Evolutionary conservation across 2,113 vertebrate genomes (phyloP).

Genomic region (Cariama cristata): DNA sequence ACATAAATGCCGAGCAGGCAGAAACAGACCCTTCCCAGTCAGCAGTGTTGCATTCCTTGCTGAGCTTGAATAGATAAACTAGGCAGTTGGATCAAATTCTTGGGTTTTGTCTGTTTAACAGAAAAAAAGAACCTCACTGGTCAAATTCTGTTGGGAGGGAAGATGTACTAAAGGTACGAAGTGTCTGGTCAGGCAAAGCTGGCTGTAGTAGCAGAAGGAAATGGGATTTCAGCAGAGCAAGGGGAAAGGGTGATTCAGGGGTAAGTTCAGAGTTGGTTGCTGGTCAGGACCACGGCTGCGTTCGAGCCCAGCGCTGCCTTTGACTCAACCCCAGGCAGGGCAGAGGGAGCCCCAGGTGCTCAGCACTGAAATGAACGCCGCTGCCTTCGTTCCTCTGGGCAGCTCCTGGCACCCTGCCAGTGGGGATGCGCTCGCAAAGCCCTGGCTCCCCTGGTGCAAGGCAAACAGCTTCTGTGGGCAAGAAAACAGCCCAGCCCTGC

Average conservation of each 20-base stretch:
- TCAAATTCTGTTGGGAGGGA: background rate
- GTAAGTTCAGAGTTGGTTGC: background rate
- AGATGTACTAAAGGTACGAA: background rate
- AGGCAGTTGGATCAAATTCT: background rate
- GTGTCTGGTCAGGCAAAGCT: background rate
- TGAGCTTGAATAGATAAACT: background rate
- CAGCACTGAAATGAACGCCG: background rate
- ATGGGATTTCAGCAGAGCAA: background rate
- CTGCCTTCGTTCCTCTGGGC: background rate
- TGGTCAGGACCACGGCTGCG: background rate
- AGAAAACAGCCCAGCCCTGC: background rate
- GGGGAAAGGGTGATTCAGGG: background rate
- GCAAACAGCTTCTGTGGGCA: background rate
- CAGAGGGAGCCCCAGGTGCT: background rate
- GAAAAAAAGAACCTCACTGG: background rate
- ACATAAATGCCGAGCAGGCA: background rate
- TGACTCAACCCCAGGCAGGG: background rate
- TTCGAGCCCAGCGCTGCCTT: background rate
- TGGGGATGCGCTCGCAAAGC: background rate
- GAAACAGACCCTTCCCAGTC: background rate
- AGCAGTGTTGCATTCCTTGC: background rate
- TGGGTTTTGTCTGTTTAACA: background rate
- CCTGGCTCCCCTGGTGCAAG: background rate
- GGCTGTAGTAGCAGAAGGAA: background rate
- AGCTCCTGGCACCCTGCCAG: rapidly evolving